These are phyloP conservation scores for Perccottus glenii DNA, from an alignment of 2,113 vertebrate genomes.

Conservation along the genomic window DNA sequence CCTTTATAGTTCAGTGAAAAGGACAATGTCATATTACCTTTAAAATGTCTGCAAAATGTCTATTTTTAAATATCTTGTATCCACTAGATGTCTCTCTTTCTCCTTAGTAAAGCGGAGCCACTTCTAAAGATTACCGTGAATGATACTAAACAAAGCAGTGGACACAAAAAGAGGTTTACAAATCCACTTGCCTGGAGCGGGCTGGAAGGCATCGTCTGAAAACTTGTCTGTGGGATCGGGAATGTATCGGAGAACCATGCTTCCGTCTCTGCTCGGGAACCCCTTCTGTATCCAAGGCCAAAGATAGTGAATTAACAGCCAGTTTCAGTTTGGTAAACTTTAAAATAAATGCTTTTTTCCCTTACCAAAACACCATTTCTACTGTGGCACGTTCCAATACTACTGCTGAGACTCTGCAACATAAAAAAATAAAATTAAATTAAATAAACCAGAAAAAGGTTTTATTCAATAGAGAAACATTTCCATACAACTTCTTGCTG, in stretches of 20 bases:
- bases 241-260: slow-evolving; percentile 89
- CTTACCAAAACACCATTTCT: slow-evolving; percentile 72
- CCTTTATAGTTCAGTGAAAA: no score
- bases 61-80: background rate
- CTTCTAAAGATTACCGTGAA: background rate
- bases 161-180: background rate
- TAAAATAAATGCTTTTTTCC: background rate
- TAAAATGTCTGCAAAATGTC: no score
- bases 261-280: slow-evolving; percentile 86
- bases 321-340: background rate
- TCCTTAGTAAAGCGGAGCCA: background rate
- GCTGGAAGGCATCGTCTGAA: slow-evolving; percentile 85
- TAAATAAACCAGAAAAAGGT: background rate
- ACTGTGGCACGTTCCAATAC: slow-evolving; percentile 70
- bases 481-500: no score
- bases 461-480: no score
- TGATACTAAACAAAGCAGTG: background rate
- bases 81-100: slow-evolving; percentile 59
- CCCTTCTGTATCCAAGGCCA: slow-evolving; percentile 74
- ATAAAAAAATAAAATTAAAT: slow-evolving; percentile 5
- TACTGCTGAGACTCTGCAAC: slow-evolving; percentile 78
- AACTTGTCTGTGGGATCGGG: slow-evolving; percentile 91
- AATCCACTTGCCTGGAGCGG: slow-evolving; percentile 82
- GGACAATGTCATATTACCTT: no score
- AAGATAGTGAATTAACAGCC: slow-evolving; percentile 4